Base-by-base conservation (phyloP, 2,888 invertebrate species). In the Auanema freiburgensis region DNA sequence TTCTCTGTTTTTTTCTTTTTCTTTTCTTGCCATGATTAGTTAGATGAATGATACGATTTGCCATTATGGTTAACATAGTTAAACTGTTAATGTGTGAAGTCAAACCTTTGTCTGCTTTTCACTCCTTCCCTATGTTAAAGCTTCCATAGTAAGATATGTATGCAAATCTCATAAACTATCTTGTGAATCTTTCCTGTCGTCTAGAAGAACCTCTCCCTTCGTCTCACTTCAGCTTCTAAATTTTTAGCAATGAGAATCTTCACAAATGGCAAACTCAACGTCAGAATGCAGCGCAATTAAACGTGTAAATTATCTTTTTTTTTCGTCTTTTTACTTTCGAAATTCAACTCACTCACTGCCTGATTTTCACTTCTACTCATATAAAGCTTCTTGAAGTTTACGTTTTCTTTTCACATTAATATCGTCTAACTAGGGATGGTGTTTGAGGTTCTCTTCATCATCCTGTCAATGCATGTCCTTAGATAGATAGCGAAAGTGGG, bases 221-320 rank as follows among this genome's bases (percentile, higher is more conserved):
- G 33, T 33, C 33, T 5, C 33, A 33, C 4, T 33, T 8, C 3
- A 33, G 33, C 33, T 41, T 23, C 21, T 57, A 49, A 50, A 42
- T 50, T 65, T 72, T 57, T 71, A 74, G 73, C 74, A 74, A 71
- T 64, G 71, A 74, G 65, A 72, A 72, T 56, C 70, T 72, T 63
- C 72, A 69, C 74, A 63, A 60, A 57, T 74, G 74, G 74, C 68
- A 74, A 59, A 62, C 71, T 58, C 71, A 70, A 66, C 62, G 64
- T 49, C 71, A 67, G 63, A 66, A 66, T 64, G 62, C 66, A 58
- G 67, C 67, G 54, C 65, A 51, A 55, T 69, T 74, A 63, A 72
- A 63, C 67, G 71, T 69, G 74, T 74, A 74, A 71, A 55, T 68
- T 62, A 42, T 51, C 21, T 59, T 55, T 63, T 58, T 41, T 51